A percentile compares a stretch with the other conserved stretches of the same genome.
Evolutionary conservation across 1,140 invertebrate species (phyloP).

Genomic region (Tetragonula clypearis): DNA sequence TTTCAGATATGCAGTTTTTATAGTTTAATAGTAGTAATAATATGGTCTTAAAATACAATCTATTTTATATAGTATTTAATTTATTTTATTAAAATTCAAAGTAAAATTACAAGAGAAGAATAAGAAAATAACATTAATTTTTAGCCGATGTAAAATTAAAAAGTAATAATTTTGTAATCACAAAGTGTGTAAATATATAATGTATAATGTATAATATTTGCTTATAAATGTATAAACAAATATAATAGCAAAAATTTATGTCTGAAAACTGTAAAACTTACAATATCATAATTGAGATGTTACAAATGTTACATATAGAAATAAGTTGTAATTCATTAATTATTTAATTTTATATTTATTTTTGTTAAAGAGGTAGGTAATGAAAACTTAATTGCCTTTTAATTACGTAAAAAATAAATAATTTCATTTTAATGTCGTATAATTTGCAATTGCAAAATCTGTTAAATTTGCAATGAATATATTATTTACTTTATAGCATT

Average conservation of each 20-base stretch:
- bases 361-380: not conserved
- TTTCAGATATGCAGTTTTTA: no score
- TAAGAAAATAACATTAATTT: not conserved
- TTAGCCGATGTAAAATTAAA: not conserved
- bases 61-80: no score
- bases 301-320: not conserved
- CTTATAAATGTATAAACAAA: not conserved
- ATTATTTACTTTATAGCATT: no score
- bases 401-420: not conserved
- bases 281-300: not conserved
- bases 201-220: no score
- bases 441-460: not conserved
- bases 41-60: no score
- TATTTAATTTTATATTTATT: not conserved
- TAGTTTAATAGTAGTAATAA: no score
- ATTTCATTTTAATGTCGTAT: not conserved
- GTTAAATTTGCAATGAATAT: not conserved
- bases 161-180: not conserved
- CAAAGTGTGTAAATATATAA: not conserved
- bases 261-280: not conserved
- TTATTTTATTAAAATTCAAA: not conserved
- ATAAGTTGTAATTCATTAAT: not conserved
- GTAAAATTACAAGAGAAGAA: no score
- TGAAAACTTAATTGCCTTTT: not conserved
- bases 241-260: not conserved